phyloP scores from a whole-genome alignment of 2,888 invertebrate genomes.

The Drosophila falleni region DNA sequence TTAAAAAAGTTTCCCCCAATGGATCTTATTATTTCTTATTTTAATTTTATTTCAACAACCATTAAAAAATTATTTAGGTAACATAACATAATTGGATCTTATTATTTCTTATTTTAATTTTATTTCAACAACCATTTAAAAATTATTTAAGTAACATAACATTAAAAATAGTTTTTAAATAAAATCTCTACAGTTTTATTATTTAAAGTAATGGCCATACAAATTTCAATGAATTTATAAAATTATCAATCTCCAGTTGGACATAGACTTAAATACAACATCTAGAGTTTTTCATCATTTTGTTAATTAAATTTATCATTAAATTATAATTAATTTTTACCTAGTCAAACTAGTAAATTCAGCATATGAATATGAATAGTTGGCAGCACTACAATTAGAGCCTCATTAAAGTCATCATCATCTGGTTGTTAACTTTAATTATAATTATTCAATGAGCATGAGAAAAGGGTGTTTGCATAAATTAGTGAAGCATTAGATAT shows the following conservation, averaged over 20 bases:
- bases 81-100: too few species aligned
- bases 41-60: too few species aligned
- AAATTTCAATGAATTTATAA: too few species aligned
- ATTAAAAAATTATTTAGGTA: too few species aligned
- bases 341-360: neutral
- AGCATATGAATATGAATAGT: neutral
- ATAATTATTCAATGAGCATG: neutral
- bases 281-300: neutral
- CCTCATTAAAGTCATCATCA: constrained; percentile 6
- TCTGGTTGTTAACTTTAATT: neutral
- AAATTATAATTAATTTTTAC: neutral
- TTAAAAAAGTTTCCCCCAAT: too few species aligned
- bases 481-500: neutral
- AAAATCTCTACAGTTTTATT: too few species aligned
- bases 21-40: too few species aligned
- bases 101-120: too few species aligned
- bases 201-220: too few species aligned
- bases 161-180: too few species aligned
- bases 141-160: too few species aligned
- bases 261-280: neutral
- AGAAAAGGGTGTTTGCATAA: neutral
- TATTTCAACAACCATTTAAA: too few species aligned
- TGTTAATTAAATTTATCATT: neutral
- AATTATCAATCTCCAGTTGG: neutral
- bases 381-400: neutral